A percentile compares a stretch with the other conserved stretches of the same genome.
These are phyloP conservation scores for Cinclus mexicanus DNA, from an alignment of 2,113 vertebrate species.

Conservation along the genomic window DNA sequence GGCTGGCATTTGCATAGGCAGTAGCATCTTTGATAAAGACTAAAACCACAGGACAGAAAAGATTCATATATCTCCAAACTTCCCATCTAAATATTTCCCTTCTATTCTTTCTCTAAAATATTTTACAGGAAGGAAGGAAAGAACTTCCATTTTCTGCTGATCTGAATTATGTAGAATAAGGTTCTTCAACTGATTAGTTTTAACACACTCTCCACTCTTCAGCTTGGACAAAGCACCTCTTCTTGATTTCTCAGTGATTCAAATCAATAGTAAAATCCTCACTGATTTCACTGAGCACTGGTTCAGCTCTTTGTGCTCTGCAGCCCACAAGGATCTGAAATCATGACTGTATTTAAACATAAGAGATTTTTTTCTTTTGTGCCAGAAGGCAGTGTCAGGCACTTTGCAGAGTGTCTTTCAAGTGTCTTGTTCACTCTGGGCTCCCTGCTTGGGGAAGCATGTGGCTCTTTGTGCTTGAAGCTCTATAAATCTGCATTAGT, in stretches of 20 bases:
- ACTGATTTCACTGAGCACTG: background rate
- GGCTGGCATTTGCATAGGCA: background rate
- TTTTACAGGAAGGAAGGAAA: background rate
- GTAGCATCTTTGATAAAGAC: background rate
- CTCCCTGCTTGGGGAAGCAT: background rate
- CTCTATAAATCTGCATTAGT: slow-evolving; percentile 63
- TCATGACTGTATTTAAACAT: background rate
- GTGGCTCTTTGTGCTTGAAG: slow-evolving; percentile 54
- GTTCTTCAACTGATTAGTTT: background rate
- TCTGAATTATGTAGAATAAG: background rate
- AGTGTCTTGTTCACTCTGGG: background rate
- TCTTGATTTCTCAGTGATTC: background rate
- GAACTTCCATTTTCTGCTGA: background rate
- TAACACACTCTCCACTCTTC: background rate
- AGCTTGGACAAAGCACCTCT: background rate
- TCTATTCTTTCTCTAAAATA: background rate
- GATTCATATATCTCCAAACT: background rate
- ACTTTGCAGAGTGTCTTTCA: background rate
- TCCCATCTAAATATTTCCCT: background rate
- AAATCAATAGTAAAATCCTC: background rate
- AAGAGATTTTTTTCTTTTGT: background rate
- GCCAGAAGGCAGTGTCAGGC: background rate
- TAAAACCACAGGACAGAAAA: background rate
- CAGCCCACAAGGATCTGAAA: background rate
- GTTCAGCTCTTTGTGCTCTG: background rate